Conservation (phyloP, 2,797 vertebrate genomes). For the Phaenicophaeus curvirostris region DNA sequence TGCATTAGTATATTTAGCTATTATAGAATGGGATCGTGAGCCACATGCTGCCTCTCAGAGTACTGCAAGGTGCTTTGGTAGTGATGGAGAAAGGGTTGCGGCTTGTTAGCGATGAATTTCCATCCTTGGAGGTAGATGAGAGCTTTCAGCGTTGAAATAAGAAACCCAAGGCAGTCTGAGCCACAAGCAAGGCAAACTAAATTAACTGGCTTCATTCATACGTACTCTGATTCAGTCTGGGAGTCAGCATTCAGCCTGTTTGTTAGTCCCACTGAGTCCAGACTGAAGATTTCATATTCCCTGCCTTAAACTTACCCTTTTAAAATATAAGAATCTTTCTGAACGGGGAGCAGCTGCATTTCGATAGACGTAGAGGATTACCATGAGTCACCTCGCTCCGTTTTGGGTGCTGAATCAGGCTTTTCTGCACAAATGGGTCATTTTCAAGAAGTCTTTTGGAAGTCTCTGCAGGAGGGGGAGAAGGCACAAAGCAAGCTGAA, state of each 20-base stretch:
- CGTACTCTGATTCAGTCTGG: not conserved
- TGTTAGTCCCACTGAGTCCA: not conserved
- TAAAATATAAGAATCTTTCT: not conserved
- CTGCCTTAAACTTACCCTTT: not conserved
- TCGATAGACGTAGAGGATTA: not conserved
- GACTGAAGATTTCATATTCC: not conserved
- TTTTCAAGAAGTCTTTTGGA: not conserved
- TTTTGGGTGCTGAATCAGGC: not conserved
- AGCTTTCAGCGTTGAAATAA: not conserved
- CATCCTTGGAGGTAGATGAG: not conserved
- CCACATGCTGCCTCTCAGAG: not conserved
- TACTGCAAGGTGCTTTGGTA: not conserved
- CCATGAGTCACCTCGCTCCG: accelerated
- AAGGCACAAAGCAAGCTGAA: not conserved
- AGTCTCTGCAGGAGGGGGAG: not conserved
- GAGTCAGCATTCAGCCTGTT: not conserved
- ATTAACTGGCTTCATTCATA: not conserved
- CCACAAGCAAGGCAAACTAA: not conserved
- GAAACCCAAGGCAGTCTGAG: not conserved
- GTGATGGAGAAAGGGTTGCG: not conserved
- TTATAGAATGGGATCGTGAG: not conserved
- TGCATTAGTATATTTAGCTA: not conserved
- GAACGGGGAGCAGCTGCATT: not conserved
- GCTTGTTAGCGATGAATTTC: not conserved
- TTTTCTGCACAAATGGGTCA: accelerated